phyloP scores from a whole-genome alignment of 2,797 vertebrate genomes.

The Phoxinus dragarum region DNA sequence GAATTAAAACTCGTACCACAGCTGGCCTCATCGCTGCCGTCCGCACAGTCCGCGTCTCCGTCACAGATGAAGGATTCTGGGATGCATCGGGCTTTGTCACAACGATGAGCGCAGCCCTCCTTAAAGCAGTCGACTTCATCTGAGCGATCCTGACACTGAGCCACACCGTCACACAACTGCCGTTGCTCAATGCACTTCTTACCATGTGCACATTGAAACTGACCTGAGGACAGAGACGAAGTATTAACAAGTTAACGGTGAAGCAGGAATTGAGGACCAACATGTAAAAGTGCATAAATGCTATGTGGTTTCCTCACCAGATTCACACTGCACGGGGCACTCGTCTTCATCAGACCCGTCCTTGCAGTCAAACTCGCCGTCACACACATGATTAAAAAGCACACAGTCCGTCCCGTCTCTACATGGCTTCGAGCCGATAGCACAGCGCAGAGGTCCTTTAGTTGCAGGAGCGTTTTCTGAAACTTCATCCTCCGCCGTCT shows the following conservation, averaged over 20 bases:
- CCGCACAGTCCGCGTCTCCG: slow-evolving; percentile 83
- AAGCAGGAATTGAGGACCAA: not conserved
- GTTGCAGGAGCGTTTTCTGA: not conserved
- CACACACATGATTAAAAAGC: slow-evolving; percentile 68
- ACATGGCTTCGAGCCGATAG: not conserved
- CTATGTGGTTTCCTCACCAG: not conserved
- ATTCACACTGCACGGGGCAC: slow-evolving; percentile 62
- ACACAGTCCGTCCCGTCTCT: slow-evolving; percentile 64
- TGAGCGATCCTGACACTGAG: slow-evolving; percentile 86
- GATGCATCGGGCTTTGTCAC: slow-evolving; percentile 81
- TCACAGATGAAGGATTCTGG: slow-evolving; percentile 86
- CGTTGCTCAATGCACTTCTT: slow-evolving; percentile 74
- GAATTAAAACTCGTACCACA: slow-evolving; percentile 79
- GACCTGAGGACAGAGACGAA: slow-evolving; percentile 67
- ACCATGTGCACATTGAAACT: slow-evolving; percentile 84
- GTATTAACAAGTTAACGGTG: not conserved
- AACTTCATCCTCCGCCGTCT: not conserved
- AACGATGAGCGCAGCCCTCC: slow-evolving; percentile 80
- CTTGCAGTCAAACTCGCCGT: slow-evolving; percentile 69
- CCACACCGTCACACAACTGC: slow-evolving; percentile 83
- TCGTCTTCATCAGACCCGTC: slow-evolving; percentile 72
- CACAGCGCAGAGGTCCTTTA: not conserved
- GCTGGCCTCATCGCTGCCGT: slow-evolving; percentile 81
- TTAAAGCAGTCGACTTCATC: slow-evolving; percentile 83
- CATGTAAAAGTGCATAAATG: not conserved